Conservation (phyloP, 2,113 vertebrate genomes). For the Equus quagga region DNA sequence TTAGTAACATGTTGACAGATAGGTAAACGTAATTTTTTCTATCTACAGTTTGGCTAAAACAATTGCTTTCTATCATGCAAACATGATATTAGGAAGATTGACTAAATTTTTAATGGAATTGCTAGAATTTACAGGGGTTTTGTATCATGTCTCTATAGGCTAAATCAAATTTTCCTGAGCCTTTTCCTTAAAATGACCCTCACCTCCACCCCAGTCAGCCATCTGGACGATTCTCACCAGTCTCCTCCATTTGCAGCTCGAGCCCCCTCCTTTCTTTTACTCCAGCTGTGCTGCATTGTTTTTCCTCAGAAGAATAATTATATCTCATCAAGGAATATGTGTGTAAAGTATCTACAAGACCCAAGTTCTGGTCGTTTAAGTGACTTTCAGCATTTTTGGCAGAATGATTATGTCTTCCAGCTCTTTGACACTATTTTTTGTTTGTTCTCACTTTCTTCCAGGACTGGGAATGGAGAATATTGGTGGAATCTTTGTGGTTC, state of each 20-base stretch:
- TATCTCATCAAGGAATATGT: not conserved
- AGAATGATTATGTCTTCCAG: not conserved
- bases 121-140: not conserved
- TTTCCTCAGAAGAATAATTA: not conserved
- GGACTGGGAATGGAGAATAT: slow-evolving; percentile 99
- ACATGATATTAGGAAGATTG: not conserved
- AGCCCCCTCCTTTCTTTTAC: not conserved
- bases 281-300: not conserved
- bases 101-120: not conserved
- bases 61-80: not conserved
- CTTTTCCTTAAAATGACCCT: not conserved
- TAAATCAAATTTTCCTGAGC: not conserved
- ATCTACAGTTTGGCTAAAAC: not conserved
- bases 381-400: not conserved
- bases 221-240: not conserved
- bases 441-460: slow-evolving; percentile 79
- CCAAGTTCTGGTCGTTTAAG: not conserved
- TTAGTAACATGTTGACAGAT: not conserved
- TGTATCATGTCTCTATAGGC: not conserved
- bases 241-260: not conserved
- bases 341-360: not conserved
- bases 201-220: not conserved
- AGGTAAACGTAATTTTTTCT: not conserved
- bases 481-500: slow-evolving; percentile 98
- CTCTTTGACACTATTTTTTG: slow-evolving; percentile 20